phyloP scores from a whole-genome alignment of 2,888 invertebrate species.

The Lasioglossum marginatum region DNA sequence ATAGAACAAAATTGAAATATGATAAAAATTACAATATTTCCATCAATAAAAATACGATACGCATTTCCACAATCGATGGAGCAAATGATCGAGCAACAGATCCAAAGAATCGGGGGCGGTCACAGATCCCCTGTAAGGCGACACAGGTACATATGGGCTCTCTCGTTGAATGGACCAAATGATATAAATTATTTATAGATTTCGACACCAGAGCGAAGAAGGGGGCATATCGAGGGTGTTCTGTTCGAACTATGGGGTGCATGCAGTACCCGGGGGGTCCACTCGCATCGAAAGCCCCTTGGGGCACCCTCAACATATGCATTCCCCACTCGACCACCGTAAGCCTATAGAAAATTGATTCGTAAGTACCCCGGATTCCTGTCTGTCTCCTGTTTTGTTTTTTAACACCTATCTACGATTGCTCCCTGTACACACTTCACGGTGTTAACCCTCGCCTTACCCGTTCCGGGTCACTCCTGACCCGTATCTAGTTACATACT shows the following conservation, averaged over 20 bases:
- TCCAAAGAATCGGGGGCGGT: slow-evolving; percentile 55
- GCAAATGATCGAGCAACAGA: slow-evolving; percentile 4
- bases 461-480: neutral
- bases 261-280: slow-evolving; percentile 78
- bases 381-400: slow-evolving; percentile 74
- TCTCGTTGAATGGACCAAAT: slow-evolving; percentile 82
- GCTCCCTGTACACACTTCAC: slow-evolving; percentile 19
- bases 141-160: slow-evolving; percentile 84
- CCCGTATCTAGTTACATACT: neutral
- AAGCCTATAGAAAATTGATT: slow-evolving; percentile 81
- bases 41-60: neutral
- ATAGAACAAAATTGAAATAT: neutral
- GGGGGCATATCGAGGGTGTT: slow-evolving; percentile 57
- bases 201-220: slow-evolving; percentile 81
- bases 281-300: slow-evolving; percentile 81
- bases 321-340: slow-evolving; percentile 74
- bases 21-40: neutral
- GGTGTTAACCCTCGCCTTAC: slow-evolving; percentile 20
- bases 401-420: slow-evolving; percentile 78
- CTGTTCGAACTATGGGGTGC: slow-evolving; percentile 75
- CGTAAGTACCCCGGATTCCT: slow-evolving; percentile 81
- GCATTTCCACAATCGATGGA: neutral
- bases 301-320: slow-evolving; percentile 83
- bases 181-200: slow-evolving; percentile 85
- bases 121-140: slow-evolving; percentile 81